Evolutionary conservation across 2,888 invertebrate species (phyloP).

Genomic region (Norana najaformis): DNA sequence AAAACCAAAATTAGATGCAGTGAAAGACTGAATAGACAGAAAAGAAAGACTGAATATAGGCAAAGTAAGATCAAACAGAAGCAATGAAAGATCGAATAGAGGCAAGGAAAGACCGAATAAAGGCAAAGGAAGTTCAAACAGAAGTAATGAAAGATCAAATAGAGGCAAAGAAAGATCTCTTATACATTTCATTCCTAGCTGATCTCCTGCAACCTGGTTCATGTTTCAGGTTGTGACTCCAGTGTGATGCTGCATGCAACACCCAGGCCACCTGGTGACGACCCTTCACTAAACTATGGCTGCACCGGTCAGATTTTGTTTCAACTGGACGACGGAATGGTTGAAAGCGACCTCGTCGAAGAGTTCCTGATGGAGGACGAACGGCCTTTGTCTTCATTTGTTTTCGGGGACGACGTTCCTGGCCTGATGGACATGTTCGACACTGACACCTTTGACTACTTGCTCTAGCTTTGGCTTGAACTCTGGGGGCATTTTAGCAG

Average conservation of each 20-base stretch:
- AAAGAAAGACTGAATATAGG: not conserved
- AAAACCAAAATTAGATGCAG: not conserved
- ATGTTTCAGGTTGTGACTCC: not conserved
- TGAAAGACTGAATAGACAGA: not conserved
- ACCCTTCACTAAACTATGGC: not conserved
- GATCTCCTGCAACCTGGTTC: not conserved
- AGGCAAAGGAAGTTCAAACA: not conserved
- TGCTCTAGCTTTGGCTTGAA: not conserved
- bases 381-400: not conserved
- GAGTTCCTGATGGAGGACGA: not conserved
- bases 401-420: not conserved
- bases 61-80: not conserved
- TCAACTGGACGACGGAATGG: not conserved
- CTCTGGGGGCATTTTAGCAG: not conserved
- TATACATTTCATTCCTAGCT: not conserved
- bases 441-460: not conserved
- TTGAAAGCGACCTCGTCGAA: not conserved
- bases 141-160: not conserved
- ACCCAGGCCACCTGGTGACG: not conserved
- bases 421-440: constrained; percentile 20
- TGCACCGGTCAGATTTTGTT: not conserved
- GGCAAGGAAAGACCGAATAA: not conserved
- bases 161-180: not conserved
- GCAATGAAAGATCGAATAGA: not conserved
- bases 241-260: not conserved